phyloP scores from a whole-genome alignment of 2,797 vertebrate genomes.

The Tachyglossus aculeatus region DNA sequence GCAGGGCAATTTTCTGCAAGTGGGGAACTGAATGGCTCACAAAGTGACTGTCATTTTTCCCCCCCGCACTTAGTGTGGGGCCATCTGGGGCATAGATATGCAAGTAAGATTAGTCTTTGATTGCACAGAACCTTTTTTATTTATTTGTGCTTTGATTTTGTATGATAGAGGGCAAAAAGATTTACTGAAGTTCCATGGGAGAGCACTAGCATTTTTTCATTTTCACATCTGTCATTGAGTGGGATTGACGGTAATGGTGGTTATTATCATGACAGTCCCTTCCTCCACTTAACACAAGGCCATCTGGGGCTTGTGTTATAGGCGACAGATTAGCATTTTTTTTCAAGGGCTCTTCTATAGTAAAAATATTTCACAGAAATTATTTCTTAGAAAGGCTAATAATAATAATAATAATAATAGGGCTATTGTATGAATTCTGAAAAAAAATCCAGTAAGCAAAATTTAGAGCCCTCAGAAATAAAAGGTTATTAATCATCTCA shows the following conservation, averaged over 20 bases:
- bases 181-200: conserved; percentile 47
- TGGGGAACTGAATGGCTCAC: conserved; percentile 1
- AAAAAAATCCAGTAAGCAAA: conserved; percentile 59
- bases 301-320: conserved; percentile 73
- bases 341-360: conserved; percentile 66
- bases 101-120: conserved; percentile 21
- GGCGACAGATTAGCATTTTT: conserved; percentile 68
- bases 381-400: conserved; percentile 61
- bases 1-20: conserved; percentile 27
- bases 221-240: conserved; percentile 64
- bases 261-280: conserved; percentile 58
- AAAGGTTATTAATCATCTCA: too few species aligned
- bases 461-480: conserved; percentile 37
- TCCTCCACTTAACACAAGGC: conserved; percentile 62
- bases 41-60: conserved; percentile 27
- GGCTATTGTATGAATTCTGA: conserved; percentile 56
- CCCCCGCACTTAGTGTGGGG: conserved; percentile 36
- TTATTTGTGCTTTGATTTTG: conserved; percentile 28
- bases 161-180: conserved; percentile 33
- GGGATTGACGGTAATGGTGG: conserved; percentile 58
- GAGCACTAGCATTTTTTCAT: conserved; percentile 35
- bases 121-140: conserved; percentile 18
- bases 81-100: conserved; percentile 43
- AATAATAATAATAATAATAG: conserved; percentile 64
- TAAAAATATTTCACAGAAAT: conserved; percentile 74